Evolutionary conservation across 2,113 vertebrate species (phyloP).

Genomic region (Scophthalmus maximus): DNA sequence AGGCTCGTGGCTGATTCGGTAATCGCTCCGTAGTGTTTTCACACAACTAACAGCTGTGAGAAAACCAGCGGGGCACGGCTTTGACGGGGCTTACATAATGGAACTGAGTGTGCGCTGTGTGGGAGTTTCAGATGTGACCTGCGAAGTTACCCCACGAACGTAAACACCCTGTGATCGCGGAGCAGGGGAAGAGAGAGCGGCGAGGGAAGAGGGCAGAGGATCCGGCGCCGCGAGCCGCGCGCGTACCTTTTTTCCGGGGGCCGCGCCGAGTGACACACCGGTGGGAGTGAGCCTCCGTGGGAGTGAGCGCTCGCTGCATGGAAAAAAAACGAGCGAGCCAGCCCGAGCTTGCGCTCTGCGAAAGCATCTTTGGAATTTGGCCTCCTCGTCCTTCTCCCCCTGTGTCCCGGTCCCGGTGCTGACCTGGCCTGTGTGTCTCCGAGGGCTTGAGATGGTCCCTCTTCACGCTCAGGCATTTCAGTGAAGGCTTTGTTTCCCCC

Average conservation of each 20-base stretch:
- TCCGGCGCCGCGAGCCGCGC: conserved; percentile 25
- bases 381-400: conserved; percentile 28
- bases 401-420: conserved; percentile 22
- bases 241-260: conserved; percentile 18
- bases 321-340: conserved; percentile 62
- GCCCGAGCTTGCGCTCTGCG: conserved; percentile 70
- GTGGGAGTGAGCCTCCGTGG: conserved; percentile 51
- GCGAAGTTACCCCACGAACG: conserved; percentile 65
- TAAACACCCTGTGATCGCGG: conserved; percentile 75
- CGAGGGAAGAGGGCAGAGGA: conserved; percentile 45
- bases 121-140: conserved; percentile 69
- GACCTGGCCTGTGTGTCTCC: conserved; percentile 41
- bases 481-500: conserved; percentile 48
- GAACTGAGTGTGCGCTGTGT: conserved; percentile 52
- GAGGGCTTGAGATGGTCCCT: conserved; percentile 41
- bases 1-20: conserved; percentile 35
- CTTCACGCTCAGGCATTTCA: conserved; percentile 41
- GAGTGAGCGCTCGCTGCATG: conserved; percentile 49
- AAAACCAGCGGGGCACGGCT: conserved; percentile 32
- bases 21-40: conserved; percentile 39
- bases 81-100: conserved; percentile 67
- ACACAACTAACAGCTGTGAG: conserved; percentile 62
- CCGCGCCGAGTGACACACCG: conserved; percentile 46
- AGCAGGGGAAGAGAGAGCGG: conserved; percentile 35
- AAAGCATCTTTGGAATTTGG: conserved; percentile 79